Evolutionary conservation across 2,888 invertebrate species (phyloP), one percentile per base, ranked within the genome.

Genomic region (Hirtodrosophila confusa): DNA sequence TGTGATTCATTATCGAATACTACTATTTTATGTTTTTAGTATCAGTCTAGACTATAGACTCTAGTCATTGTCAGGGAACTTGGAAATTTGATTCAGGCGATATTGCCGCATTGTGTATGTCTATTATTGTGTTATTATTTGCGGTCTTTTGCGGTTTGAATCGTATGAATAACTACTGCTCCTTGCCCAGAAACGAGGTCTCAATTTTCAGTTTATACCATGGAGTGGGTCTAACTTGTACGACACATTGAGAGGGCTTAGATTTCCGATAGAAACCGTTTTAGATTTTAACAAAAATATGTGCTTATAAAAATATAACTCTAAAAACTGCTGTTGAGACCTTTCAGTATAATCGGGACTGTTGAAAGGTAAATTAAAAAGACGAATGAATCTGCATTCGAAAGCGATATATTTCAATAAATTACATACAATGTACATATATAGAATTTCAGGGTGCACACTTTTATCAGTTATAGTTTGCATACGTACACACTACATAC

Each of bases 131-230:
- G 53, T 58, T 71, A 51, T 58, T 63, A 61, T 45, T 58, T 71
- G 71, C 66, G 71, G 71, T 70, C 39, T 58, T 24, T 36, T 61
- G 66, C 39, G 71, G 71, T 66, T 71, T 17, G 2, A 65, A 61
- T 50, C 56, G 9, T 71, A 66, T 65, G 57, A 23, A 36, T 23
- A 70, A 37, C 17, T 23, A 47, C 40, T 43, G 24, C 17, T 27
- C n/a, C n/a, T 44, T 44, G 39, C 17, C 35, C 31, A 35, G 54
- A 11, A 45, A 39, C 23, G 47, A 43, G 37, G 47, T 73, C 36
- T 73, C 74, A 44, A 33, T 29, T 56, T 68, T 43, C 51, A 39
- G 36, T 24, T n/a, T 39, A 48, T 36, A 41, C 41, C 7, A 40
- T 58, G 33, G 33, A 33, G 33, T 45, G 41, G 41, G 17, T 24